Percentiles rank a stretch among this genome's conserved stretches.
phyloP scores from a whole-genome alignment of 2,797 vertebrate species.

The Periophthalmus magnuspinnatus region DNA sequence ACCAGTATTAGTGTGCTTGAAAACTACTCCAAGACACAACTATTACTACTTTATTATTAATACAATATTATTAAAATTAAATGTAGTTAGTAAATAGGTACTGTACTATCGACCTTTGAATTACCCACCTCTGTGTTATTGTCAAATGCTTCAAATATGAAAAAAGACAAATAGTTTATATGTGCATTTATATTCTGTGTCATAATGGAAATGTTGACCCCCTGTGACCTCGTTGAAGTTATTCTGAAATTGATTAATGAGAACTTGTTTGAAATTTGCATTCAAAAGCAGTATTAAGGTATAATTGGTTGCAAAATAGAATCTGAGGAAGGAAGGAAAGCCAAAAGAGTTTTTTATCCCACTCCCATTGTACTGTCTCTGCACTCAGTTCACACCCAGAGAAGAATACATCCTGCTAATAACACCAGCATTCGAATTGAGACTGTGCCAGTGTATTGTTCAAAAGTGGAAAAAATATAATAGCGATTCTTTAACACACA shows the following conservation, averaged over 20 bases:
- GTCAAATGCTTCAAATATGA: constrained; percentile 18
- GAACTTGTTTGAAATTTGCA: constrained; percentile 61
- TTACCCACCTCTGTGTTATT: not conserved
- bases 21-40: no score
- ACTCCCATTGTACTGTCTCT: constrained; percentile 9
- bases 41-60: no score
- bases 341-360: constrained; percentile 23
- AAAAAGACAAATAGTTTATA: constrained; percentile 39
- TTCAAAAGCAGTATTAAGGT: constrained; percentile 43
- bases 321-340: constrained; percentile 33
- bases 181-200: constrained; percentile 66
- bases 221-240: constrained; percentile 51
- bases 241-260: constrained; percentile 63
- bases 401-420: constrained; percentile 16
- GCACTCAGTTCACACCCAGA: not conserved
- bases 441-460: not conserved
- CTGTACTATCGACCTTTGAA: no score
- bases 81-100: no score
- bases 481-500: not conserved
- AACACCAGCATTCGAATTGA: not conserved
- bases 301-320: constrained; percentile 57
- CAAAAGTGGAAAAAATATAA: not conserved
- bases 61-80: no score
- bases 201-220: constrained; percentile 46
- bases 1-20: no score